Conservation (phyloP, 2,888 invertebrate species). For the Agrotis ipsilon region DNA sequence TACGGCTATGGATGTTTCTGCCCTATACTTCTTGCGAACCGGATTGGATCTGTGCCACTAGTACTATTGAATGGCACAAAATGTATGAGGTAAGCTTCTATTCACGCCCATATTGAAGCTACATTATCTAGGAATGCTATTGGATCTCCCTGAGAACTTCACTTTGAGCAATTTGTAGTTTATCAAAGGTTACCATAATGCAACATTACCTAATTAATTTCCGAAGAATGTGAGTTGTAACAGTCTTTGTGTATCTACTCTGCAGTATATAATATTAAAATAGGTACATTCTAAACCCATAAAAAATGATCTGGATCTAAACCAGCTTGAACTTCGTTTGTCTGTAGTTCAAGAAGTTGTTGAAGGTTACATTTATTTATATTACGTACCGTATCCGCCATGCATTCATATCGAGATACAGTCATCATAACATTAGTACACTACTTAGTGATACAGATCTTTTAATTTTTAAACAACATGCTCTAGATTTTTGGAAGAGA, state of each 20-base stretch:
- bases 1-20: constrained; percentile 32
- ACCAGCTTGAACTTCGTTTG: constrained; percentile 25
- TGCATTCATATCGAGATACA: constrained; percentile 32
- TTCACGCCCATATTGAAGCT: constrained; percentile 25
- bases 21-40: constrained; percentile 53
- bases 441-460: constrained; percentile 10
- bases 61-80: constrained; percentile 53
- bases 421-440: constrained; percentile 17
- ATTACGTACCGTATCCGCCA: constrained; percentile 41
- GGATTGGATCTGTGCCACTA: constrained; percentile 58
- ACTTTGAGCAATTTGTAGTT: constrained; percentile 8
- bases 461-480: constrained; percentile 13
- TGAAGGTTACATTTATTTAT: constrained; percentile 56
- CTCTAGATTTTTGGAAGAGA: constrained; percentile 13
- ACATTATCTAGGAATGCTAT: constrained; percentile 44
- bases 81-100: constrained; percentile 56
- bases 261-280: not conserved
- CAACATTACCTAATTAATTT: constrained; percentile 4
- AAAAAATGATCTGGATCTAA: constrained; percentile 26
- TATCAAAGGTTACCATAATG: constrained; percentile 19
- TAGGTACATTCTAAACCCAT: not conserved
- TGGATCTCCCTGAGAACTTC: constrained; percentile 21
- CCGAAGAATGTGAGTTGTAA: not conserved
- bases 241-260: not conserved
- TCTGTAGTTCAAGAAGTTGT: constrained; percentile 34